Evolutionary conservation across 2,888 invertebrate species (phyloP).

Genomic region (Scelioninae gen. 2): DNA sequence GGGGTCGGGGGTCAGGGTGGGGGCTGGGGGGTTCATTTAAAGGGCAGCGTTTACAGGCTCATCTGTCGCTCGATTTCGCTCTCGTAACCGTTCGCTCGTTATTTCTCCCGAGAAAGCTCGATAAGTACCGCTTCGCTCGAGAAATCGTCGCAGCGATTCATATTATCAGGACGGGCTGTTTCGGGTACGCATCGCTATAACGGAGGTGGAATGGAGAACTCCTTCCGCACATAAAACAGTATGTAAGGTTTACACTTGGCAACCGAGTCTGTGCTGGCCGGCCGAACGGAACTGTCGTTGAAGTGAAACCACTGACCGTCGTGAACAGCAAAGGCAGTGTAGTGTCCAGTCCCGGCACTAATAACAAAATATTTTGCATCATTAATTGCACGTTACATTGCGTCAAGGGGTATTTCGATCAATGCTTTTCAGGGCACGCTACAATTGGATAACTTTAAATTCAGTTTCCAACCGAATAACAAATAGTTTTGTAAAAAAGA

Average conservation of each 20-base stretch:
- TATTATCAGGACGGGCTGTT: conserved; percentile 58
- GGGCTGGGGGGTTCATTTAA: conserved; percentile 13
- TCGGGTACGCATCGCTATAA: conserved; percentile 70
- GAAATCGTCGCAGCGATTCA: conserved; percentile 40
- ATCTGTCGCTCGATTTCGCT: conserved; percentile 57
- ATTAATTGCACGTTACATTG: neutral
- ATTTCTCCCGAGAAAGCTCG: conserved; percentile 23
- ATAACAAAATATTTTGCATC: conserved; percentile 62
- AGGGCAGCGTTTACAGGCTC: conserved; percentile 46
- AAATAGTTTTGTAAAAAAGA: too few species aligned
- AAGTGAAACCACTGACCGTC: conserved; percentile 90
- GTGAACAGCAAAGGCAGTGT: conserved; percentile 89
- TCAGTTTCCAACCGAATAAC: too few species aligned
- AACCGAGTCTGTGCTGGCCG: conserved; percentile 81
- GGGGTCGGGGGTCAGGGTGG: too few species aligned
- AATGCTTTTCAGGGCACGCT: too few species aligned
- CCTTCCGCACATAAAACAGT: conserved; percentile 87
- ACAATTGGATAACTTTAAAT: too few species aligned
- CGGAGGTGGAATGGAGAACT: conserved; percentile 75
- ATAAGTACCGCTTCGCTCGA: conserved; percentile 46
- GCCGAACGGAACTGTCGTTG: conserved; percentile 89
- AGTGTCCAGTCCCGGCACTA: conserved; percentile 90
- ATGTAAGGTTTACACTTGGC: conserved; percentile 90
- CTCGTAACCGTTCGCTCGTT: conserved; percentile 56
- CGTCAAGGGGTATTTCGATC: too few species aligned